Conservation (phyloP, 1,140 invertebrate genomes). For the Diachasma alloeum region DNA sequence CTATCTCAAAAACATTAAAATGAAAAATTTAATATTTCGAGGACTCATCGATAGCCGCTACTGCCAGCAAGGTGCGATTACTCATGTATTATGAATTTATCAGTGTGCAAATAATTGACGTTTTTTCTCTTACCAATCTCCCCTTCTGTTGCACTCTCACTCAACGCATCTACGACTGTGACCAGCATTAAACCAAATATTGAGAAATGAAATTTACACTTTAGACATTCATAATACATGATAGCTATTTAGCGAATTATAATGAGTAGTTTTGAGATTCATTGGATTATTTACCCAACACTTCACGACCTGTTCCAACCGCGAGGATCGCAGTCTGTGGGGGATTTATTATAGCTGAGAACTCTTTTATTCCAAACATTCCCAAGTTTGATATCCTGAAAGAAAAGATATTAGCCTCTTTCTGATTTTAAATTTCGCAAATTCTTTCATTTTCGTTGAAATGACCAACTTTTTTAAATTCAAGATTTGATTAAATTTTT, state of each 20-base stretch:
- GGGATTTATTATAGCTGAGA: slow-evolving; percentile 78
- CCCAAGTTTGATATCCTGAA: slow-evolving; percentile 93
- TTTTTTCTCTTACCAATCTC: not conserved
- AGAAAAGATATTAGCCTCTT: no score
- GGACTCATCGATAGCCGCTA: no score
- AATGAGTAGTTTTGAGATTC: not conserved
- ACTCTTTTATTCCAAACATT: slow-evolving; percentile 92
- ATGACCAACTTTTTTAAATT: no score
- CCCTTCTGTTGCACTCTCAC: not conserved
- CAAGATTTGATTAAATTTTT: slow-evolving; percentile 6
- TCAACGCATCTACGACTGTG: not conserved
- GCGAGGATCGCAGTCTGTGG: slow-evolving; percentile 74
- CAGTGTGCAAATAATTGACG: not conserved
- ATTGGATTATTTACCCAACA: slow-evolving; percentile 47
- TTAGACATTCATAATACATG: not conserved
- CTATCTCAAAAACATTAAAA: slow-evolving; percentile 37
- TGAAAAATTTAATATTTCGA: not conserved
- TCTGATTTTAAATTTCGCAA: no score
- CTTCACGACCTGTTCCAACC: slow-evolving; percentile 69
- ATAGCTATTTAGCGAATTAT: not conserved
- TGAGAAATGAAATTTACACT: not conserved
- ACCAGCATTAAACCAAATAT: not conserved
- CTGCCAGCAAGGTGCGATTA: not conserved
- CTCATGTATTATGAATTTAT: not conserved
- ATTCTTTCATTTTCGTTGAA: no score